Base-by-base conservation (phyloP, 2,888 invertebrate genomes). In the Dioctria rufipes region DNA sequence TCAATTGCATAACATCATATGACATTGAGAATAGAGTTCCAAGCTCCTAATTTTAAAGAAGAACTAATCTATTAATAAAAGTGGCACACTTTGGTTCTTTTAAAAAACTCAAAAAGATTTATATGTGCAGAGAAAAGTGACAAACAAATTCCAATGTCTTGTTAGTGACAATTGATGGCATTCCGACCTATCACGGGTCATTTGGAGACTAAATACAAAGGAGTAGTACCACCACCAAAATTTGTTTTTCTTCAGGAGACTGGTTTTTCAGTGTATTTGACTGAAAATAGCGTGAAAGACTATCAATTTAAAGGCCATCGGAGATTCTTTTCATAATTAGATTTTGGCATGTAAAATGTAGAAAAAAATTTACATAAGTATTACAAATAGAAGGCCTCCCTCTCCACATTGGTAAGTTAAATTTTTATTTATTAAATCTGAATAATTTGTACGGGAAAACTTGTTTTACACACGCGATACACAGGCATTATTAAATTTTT, bases 141-240 rank as follows among this genome's bases (percentile, higher is more conserved):
- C 84, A 85, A 84, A 84, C 80, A 82, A 82, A 86, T 87, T 83
- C 85, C 85, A 80, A 84, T 84, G 86, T 86, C 86, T 86, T 87
- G 87, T 87, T 86, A 86, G 84, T 86, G 86, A 86, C 86, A 88
- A 88, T 88, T 88, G 87, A 87, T 87, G 86, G 86, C 86, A 86
- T 85, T 84, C 85, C 86, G 86, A 87, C 87, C 87, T 86, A 86
- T 85, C 85, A 86, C 84, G 87, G 87, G 88, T 88, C 88, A 88
- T 87, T 87, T 84, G 81, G 82, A 84, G 82, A 83, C 82, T 85
- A 85, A 84, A 85, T 84, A 84, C 83, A 82, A 78, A 83, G 46
- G 80, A 73, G 51, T 25, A 25, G 25, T 69, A 79, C 60, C 4
- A 71, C 25, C 25, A 25, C 25, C 25, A 54, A 58, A 54, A 73